These are phyloP conservation scores for Vandiemenella viatica DNA, from an alignment of 2,888 invertebrate genomes.

Conservation along the genomic window DNA sequence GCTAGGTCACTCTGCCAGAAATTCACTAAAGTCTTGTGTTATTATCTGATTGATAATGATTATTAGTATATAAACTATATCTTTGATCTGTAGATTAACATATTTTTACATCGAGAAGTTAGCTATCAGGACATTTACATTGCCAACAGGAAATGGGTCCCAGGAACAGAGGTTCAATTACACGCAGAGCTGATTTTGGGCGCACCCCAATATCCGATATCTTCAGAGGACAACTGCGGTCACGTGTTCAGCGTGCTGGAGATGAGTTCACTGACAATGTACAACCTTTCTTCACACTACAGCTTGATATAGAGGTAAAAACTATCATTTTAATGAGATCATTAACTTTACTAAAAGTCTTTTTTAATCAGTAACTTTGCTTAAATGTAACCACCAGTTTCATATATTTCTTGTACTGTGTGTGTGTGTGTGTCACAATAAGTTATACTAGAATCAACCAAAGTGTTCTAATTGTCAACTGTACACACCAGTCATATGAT, in stretches of 20 bases:
- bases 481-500: too few species aligned
- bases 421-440: neutral
- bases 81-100: too few species aligned
- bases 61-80: too few species aligned
- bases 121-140: too few species aligned
- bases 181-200: conserved; percentile 64
- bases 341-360: neutral
- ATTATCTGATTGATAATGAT: too few species aligned
- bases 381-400: neutral
- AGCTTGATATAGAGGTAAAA: conserved; percentile 79
- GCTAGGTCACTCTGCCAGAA: too few species aligned
- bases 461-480: too few species aligned
- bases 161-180: conserved; percentile 75
- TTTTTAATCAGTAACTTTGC: neutral
- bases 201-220: conserved; percentile 84
- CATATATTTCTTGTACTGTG: neutral
- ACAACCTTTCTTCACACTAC: conserved; percentile 90
- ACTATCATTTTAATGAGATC: neutral
- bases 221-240: conserved; percentile 81
- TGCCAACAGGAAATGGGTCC: conserved; percentile 76
- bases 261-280: conserved; percentile 77
- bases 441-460: too few species aligned
- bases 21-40: too few species aligned
- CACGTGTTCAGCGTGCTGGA: conserved; percentile 58
- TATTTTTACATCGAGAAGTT: too few species aligned